Conservation (phyloP, 1,140 invertebrate species). For the Ostrea edulis region DNA sequence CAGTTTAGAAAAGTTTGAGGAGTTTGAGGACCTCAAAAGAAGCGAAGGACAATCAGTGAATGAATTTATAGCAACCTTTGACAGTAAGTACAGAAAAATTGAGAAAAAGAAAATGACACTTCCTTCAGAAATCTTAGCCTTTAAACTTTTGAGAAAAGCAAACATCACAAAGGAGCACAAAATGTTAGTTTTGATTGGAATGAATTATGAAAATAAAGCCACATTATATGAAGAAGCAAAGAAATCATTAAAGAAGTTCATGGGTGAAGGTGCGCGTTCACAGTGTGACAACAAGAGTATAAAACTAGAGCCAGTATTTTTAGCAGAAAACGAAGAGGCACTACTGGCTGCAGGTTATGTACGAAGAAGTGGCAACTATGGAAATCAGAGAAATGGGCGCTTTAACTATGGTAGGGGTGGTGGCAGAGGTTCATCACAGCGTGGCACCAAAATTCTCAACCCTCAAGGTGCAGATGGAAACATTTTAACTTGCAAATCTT, state of each 20-base stretch:
- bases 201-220: slow-evolving; percentile 60
- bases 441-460: slow-evolving; percentile 50
- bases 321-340: no score
- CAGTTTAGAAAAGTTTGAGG: slow-evolving; percentile 59
- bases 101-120: slow-evolving; percentile 54
- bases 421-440: no score
- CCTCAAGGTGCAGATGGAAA: slow-evolving; percentile 52
- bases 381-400: no score
- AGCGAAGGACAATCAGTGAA: slow-evolving; percentile 44
- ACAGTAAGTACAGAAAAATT: slow-evolving; percentile 60
- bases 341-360: no score
- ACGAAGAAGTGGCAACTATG: no score
- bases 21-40: slow-evolving; percentile 60
- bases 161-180: slow-evolving; percentile 60
- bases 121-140: slow-evolving; percentile 59
- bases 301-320: no score
- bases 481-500: no score
- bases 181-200: slow-evolving; percentile 66
- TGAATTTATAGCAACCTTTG: slow-evolving; percentile 52
- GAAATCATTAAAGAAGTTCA: slow-evolving; percentile 60
- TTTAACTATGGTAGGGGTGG: no score
- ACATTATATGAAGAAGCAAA: slow-evolving; percentile 65
- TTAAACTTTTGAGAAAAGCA: slow-evolving; percentile 61
- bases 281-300: no score
- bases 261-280: no score